These are phyloP conservation scores for Stenoptilia bipunctidactyla DNA, from an alignment of 2,888 invertebrate genomes.

Conservation along the genomic window DNA sequence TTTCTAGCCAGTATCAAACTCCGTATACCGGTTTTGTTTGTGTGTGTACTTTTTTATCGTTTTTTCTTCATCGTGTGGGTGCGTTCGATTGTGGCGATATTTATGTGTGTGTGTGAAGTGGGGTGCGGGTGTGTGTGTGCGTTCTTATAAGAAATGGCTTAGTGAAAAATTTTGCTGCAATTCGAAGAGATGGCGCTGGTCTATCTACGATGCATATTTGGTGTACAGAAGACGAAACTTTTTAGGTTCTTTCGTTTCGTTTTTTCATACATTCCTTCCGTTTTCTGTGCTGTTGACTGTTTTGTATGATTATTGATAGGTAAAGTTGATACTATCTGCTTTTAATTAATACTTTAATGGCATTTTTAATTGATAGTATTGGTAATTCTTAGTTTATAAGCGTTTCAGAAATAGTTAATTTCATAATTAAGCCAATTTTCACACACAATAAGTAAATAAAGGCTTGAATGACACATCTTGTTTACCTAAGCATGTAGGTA, in stretches of 20 bases:
- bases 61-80: slow-evolving; percentile 63
- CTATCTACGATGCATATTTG: slow-evolving; percentile 26
- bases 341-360: too few species aligned
- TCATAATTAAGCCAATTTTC: too few species aligned
- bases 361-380: too few species aligned
- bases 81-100: slow-evolving; percentile 55
- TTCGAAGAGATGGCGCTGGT: slow-evolving; percentile 63
- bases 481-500: too few species aligned
- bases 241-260: slow-evolving; percentile 12
- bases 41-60: slow-evolving; percentile 66
- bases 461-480: too few species aligned
- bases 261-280: background rate
- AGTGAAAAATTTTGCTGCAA: slow-evolving; percentile 62
- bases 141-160: slow-evolving; percentile 69
- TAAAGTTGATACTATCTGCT: too few species aligned
- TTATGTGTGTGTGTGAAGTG: slow-evolving; percentile 28
- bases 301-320: too few species aligned
- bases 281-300: background rate
- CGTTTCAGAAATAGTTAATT: too few species aligned
- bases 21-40: slow-evolving; percentile 18
- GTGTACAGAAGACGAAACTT: slow-evolving; percentile 45
- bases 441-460: too few species aligned
- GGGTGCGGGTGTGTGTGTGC: slow-evolving; percentile 30
- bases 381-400: too few species aligned
- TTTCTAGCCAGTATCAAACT: slow-evolving; percentile 21